Conservation (phyloP, 2,113 vertebrate species). For the Chrysemys picta region DNA sequence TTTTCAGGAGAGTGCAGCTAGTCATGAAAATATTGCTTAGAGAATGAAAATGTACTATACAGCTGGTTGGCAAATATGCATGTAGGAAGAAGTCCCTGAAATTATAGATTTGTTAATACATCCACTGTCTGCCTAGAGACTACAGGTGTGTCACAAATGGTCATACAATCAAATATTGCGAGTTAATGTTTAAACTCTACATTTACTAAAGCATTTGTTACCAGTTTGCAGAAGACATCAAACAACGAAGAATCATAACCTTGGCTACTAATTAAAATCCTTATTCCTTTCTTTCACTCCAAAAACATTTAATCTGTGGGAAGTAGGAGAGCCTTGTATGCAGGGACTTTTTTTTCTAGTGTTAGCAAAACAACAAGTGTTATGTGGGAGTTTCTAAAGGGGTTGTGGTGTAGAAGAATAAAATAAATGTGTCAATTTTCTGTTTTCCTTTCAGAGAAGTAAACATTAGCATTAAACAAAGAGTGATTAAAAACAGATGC, state of each 20-base stretch:
- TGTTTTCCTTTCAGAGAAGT: background rate
- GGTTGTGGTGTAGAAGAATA: conserved; percentile 34
- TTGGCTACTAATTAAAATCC: conserved; percentile 74
- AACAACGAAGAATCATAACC: conserved; percentile 61
- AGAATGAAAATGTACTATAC: rapidly evolving
- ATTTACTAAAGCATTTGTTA: conserved; percentile 58
- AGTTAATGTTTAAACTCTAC: conserved; percentile 70
- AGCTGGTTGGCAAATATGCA: rapidly evolving
- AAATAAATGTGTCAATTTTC: conserved; percentile 31
- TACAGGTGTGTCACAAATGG: conserved; percentile 49
- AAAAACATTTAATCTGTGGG: conserved; percentile 60
- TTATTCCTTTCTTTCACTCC: conserved; percentile 52
- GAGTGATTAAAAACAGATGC: background rate
- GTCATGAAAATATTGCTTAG: background rate
- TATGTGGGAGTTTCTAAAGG: conserved; percentile 16
- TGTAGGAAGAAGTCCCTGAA: background rate
- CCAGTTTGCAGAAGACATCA: conserved; percentile 62
- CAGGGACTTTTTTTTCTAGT: conserved; percentile 15
- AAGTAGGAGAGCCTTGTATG: conserved; percentile 34
- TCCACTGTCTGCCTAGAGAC: background rate
- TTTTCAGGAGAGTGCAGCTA: background rate
- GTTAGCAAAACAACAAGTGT: conserved; percentile 24
- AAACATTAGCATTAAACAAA: background rate
- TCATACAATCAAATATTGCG: conserved; percentile 49
- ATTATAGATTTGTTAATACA: background rate